phyloP scores from a whole-genome alignment of 2,113 vertebrate species.

The Rhagologus leucostigma region DNA sequence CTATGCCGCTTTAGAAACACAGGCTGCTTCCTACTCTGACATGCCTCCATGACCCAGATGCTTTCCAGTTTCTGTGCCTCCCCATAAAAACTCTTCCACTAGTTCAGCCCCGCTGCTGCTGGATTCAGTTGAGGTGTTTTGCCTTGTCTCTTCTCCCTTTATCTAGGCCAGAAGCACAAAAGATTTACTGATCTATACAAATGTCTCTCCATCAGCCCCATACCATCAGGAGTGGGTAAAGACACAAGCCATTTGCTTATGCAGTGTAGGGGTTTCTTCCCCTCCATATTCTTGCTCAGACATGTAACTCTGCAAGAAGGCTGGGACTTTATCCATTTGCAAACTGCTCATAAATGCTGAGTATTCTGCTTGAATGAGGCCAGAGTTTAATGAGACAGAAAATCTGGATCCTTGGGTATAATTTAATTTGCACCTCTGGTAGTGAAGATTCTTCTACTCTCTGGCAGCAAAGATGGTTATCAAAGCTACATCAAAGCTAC shows the following conservation, averaged over 20 bases:
- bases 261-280: neutral
- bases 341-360: neutral
- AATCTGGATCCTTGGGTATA: neutral
- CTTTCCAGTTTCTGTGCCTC: neutral
- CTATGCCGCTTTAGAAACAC: neutral
- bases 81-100: neutral
- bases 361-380: neutral
- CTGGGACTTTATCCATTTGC: neutral
- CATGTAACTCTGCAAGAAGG: neutral
- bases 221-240: neutral
- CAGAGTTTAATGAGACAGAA: neutral
- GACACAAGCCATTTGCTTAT: neutral
- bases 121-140: neutral
- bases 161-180: neutral
- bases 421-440: neutral
- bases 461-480: neutral
- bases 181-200: neutral
- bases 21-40: neutral
- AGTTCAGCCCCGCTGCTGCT: neutral
- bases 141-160: neutral
- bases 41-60: neutral
- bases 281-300: neutral
- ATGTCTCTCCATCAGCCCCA: neutral
- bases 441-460: neutral
- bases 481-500: neutral